Conservation (phyloP, 53 echinoderm and acorn worm species). For the Astropecten irregularis region DNA sequence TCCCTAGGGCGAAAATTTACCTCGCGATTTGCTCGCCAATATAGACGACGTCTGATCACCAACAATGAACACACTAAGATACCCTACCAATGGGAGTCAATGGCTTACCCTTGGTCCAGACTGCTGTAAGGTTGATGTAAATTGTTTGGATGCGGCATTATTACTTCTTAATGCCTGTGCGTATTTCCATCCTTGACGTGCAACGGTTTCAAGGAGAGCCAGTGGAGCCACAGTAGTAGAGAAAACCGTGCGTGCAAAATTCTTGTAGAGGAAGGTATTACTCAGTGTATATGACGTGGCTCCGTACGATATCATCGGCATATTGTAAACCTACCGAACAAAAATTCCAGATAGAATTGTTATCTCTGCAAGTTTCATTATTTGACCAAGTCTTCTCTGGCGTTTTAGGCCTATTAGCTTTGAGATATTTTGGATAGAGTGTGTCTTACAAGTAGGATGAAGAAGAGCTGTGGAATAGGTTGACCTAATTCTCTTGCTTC, state of each 20-base stretch:
- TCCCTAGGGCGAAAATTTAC: too few species aligned
- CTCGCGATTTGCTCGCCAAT: too few species aligned
- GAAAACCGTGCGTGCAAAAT: constrained; percentile 72
- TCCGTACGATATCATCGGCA: constrained; percentile 74
- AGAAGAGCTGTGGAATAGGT: too few species aligned
- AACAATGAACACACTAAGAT: too few species aligned
- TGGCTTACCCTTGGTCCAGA: constrained; percentile 28
- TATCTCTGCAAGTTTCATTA: background rate
- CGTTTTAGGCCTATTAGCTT: too few species aligned
- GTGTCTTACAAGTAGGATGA: too few species aligned
- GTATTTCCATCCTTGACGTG: constrained; percentile 58
- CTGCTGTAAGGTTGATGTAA: background rate
- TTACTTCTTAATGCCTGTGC: constrained; percentile 53
- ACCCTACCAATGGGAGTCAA: too few species aligned
- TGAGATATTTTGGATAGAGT: too few species aligned
- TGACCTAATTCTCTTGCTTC: too few species aligned
- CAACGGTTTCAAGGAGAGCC: constrained; percentile 49
- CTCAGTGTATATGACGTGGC: constrained; percentile 60
- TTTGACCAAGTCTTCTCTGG: too few species aligned
- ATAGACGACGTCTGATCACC: too few species aligned
- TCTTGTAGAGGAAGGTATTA: constrained; percentile 54
- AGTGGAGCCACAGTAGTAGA: constrained; percentile 43
- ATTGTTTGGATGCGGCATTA: background rate
- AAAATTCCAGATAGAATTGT: background rate
- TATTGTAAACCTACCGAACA: constrained; percentile 58